Evolutionary conservation across 2,113 vertebrate genomes (phyloP).

Genomic region (Lagopus muta): DNA sequence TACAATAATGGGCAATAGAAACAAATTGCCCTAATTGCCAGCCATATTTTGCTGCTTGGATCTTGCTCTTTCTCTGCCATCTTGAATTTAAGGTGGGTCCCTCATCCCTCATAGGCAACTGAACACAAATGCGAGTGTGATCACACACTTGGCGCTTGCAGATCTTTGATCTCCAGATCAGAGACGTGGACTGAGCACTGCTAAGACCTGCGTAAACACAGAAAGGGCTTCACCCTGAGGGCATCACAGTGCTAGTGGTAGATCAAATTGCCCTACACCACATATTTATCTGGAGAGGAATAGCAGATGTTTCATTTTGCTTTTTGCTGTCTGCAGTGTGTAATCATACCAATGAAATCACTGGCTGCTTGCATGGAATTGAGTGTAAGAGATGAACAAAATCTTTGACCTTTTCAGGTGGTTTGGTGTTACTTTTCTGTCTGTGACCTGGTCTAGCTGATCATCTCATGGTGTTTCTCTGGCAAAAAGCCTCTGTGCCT

Average conservation of each 20-base stretch:
- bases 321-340: not conserved
- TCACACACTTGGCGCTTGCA: not conserved
- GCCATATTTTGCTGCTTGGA: not conserved
- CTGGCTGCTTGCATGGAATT: not conserved
- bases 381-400: not conserved
- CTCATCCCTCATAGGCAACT: fast-evolving
- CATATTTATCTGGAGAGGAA: not conserved
- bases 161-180: not conserved
- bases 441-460: not conserved
- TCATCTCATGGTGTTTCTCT: not conserved
- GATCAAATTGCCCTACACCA: not conserved
- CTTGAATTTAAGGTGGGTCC: not conserved
- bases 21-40: not conserved
- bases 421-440: not conserved
- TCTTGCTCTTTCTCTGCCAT: not conserved
- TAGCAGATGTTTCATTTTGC: not conserved
- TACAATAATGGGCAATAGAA: not conserved
- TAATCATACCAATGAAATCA: not conserved
- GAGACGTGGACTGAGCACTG: not conserved
- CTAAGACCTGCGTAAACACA: not conserved
- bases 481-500: not conserved
- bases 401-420: not conserved
- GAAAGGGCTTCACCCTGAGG: fast-evolving
- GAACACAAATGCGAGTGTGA: not conserved
- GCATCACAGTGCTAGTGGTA: fast-evolving